Evolutionary conservation across 2,888 invertebrate genomes (phyloP).

Genomic region (Salticus scenicus): DNA sequence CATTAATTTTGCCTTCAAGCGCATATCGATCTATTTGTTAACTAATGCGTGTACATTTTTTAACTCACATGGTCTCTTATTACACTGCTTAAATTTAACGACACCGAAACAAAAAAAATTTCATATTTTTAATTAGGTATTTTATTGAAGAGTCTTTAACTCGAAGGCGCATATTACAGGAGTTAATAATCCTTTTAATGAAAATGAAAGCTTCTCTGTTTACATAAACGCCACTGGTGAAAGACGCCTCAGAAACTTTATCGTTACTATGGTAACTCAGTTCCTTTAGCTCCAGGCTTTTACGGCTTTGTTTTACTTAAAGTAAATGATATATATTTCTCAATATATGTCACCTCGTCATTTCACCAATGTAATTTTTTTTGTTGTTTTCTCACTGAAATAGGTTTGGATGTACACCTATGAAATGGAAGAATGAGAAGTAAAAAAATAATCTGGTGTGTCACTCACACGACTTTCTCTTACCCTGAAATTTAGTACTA

Average conservation of each 20-base stretch:
- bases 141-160: conserved; percentile 53
- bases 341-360: no score
- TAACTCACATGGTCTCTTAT: conserved; percentile 11
- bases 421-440: no score
- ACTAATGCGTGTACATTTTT: neutral
- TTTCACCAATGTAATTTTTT: no score
- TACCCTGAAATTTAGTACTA: no score
- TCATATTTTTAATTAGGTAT: conserved; percentile 65
- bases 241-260: conserved; percentile 46
- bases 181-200: conserved; percentile 59
- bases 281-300: conserved; percentile 30
- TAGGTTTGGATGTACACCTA: no score
- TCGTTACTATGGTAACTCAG: conserved; percentile 34
- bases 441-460: no score
- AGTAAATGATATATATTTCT: neutral
- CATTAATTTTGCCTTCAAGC: neutral
- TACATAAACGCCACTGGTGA: conserved; percentile 49
- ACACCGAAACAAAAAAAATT: conserved; percentile 30
- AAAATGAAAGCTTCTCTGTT: conserved; percentile 58
- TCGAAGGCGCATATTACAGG: conserved; percentile 22
- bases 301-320: neutral
- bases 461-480: no score
- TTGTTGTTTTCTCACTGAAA: no score
- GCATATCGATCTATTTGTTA: conserved; percentile 3
- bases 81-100: conserved; percentile 31